Percentiles rank a stretch among this genome's conserved stretches.
Evolutionary conservation across 2,888 invertebrate genomes (phyloP).

Genomic region (Eupithecia subumbrata): DNA sequence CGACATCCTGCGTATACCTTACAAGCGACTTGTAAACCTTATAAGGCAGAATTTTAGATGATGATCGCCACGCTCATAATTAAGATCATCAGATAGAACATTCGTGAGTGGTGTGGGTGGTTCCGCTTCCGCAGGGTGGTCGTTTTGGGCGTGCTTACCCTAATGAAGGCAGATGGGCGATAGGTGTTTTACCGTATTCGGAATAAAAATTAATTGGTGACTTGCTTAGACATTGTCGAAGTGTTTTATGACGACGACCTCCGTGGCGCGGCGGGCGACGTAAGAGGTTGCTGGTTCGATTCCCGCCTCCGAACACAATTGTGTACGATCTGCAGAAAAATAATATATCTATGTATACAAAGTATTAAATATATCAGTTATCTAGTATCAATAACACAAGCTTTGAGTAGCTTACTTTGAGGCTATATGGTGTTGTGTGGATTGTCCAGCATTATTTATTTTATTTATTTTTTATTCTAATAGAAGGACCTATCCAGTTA

Average conservation of each 20-base stretch:
- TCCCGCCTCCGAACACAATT: too few species aligned
- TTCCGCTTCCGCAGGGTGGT: slow-evolving; percentile 81
- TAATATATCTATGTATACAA: too few species aligned
- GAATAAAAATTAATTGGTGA: slow-evolving; percentile 17
- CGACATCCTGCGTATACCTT: slow-evolving; percentile 65
- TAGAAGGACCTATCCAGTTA: not conserved
- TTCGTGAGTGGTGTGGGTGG: slow-evolving; percentile 81
- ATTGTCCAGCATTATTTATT: too few species aligned
- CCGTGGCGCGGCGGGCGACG: too few species aligned
- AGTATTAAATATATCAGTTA: too few species aligned
- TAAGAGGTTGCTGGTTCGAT: too few species aligned
- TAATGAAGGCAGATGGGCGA: slow-evolving; percentile 54
- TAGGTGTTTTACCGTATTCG: slow-evolving; percentile 43
- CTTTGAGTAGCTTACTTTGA: too few species aligned
- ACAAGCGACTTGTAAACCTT: slow-evolving; percentile 82
- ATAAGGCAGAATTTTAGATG: slow-evolving; percentile 82
- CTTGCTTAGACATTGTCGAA: not conserved
- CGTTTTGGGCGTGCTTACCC: slow-evolving; percentile 59
- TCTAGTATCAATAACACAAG: too few species aligned
- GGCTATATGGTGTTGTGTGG: too few species aligned
- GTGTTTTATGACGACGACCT: not conserved
- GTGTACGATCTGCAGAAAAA: too few species aligned
- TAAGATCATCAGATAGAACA: slow-evolving; percentile 76
- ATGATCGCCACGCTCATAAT: slow-evolving; percentile 83
- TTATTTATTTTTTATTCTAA: too few species aligned